Evolutionary conservation across 2,797 vertebrate genomes (phyloP).

Genomic region (Sebastes paucispinis): DNA sequence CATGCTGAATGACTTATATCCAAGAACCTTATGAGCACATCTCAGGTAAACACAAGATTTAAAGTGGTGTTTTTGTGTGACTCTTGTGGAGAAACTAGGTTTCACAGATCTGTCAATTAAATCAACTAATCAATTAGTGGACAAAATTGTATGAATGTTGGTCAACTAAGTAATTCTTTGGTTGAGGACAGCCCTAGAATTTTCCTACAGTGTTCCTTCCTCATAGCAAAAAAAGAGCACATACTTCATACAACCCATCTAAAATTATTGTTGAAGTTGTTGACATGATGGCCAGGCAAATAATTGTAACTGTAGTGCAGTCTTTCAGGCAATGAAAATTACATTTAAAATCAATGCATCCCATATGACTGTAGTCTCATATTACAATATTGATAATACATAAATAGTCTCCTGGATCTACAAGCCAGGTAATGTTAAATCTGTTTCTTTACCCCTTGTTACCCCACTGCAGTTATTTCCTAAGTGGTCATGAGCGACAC

Average conservation of each 20-base stretch:
- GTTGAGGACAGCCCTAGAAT: too few species aligned
- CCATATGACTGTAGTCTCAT: not conserved
- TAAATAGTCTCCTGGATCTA: not conserved
- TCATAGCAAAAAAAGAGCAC: not conserved
- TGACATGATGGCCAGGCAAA: not conserved
- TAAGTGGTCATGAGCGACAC: slow-evolving; percentile 30
- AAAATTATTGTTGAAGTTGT: not conserved
- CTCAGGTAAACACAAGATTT: not conserved
- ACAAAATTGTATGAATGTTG: not conserved
- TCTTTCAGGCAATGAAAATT: not conserved
- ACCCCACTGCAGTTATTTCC: slow-evolving; percentile 19
- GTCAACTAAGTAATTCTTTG: too few species aligned
- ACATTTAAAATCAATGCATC: not conserved
- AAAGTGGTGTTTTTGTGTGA: not conserved
- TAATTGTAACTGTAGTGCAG: not conserved
- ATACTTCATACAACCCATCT: not conserved
- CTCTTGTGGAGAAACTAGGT: fast-evolving
- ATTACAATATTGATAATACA: not conserved
- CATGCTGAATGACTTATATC: not conserved
- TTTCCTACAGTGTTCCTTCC: not conserved
- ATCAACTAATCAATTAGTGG: not conserved
- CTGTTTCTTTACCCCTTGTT: not conserved
- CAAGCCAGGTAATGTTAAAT: not conserved
- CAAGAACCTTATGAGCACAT: not conserved
- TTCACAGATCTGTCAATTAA: too few species aligned